A percentile compares a stretch with the other conserved stretches of the same genome.
Conservation (phyloP, 2,888 invertebrate species). For the Lasius fuliginosus region DNA sequence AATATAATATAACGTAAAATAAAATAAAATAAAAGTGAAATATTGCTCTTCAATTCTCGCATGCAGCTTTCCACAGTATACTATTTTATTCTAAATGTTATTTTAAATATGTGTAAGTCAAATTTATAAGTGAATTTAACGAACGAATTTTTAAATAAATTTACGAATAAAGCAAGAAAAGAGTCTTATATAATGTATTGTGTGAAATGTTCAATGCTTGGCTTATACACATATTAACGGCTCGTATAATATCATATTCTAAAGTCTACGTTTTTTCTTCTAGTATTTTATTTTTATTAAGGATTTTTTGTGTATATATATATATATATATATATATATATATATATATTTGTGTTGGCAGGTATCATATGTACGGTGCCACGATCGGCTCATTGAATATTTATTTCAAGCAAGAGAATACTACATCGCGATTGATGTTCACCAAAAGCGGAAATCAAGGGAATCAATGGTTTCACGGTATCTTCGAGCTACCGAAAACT, state of each 20-base stretch:
- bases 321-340: background rate
- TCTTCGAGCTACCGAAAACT: conserved; percentile 86
- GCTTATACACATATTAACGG: background rate
- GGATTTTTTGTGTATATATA: background rate
- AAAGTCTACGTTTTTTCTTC: background rate
- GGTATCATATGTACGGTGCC: conserved; percentile 93
- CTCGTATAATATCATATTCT: background rate
- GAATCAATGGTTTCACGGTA: conserved; percentile 89
- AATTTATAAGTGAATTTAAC: background rate
- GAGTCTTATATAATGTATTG: background rate
- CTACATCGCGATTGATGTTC: conserved; percentile 88
- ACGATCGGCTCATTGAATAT: conserved; percentile 88
- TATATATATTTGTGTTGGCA: conserved; percentile 85
- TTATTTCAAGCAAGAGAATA: conserved; percentile 87
- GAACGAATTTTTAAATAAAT: background rate
- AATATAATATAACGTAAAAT: conserved; percentile 24
- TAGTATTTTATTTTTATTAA: background rate
- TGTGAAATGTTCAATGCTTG: background rate
- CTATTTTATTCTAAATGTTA: background rate
- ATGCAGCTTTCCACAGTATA: background rate
- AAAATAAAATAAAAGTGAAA: background rate
- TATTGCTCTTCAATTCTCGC: background rate
- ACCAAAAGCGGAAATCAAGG: conserved; percentile 90
- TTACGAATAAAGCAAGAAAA: background rate
- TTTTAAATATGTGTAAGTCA: background rate